A percentile compares a stretch with the other conserved stretches of the same genome.
Evolutionary conservation across 37 sponge, comb jelly and placozoan species (phyloP).

Genomic region (Amphimedon queenslandica): DNA sequence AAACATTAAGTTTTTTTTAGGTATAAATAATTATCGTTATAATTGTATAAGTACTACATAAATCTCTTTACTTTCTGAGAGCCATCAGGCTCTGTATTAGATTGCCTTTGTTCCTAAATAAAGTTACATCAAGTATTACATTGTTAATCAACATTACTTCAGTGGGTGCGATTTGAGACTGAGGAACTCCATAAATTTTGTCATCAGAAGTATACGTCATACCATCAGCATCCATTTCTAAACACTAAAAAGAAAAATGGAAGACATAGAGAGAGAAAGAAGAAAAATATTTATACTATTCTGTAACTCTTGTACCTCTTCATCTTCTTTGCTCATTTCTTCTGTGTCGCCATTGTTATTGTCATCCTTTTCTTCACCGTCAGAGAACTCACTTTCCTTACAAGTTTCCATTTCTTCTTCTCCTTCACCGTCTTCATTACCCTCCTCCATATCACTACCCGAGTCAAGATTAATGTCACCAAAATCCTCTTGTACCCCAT

Average conservation of each 20-base stretch:
- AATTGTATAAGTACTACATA: too few relatives aligned
- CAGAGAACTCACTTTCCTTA: conserved; percentile 3
- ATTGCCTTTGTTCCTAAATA: background rate
- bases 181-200: background rate
- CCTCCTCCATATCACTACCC: background rate
- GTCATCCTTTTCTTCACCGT: conserved; percentile 6
- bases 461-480: background rate
- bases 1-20: too few relatives aligned
- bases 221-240: background rate
- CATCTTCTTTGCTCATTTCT: background rate
- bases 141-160: background rate
- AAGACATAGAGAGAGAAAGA: too few relatives aligned
- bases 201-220: background rate
- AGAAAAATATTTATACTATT: background rate
- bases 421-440: background rate
- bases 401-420: background rate
- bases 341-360: conserved; percentile 3
- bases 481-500: background rate
- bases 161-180: background rate
- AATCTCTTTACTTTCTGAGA: too few relatives aligned
- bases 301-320: background rate
- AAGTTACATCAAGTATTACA: background rate
- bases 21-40: too few relatives aligned
- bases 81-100: background rate
- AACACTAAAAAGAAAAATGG: too few relatives aligned